These are phyloP conservation scores for Luperina nickerlii DNA, from an alignment of 2,888 invertebrate species.

Conservation along the genomic window DNA sequence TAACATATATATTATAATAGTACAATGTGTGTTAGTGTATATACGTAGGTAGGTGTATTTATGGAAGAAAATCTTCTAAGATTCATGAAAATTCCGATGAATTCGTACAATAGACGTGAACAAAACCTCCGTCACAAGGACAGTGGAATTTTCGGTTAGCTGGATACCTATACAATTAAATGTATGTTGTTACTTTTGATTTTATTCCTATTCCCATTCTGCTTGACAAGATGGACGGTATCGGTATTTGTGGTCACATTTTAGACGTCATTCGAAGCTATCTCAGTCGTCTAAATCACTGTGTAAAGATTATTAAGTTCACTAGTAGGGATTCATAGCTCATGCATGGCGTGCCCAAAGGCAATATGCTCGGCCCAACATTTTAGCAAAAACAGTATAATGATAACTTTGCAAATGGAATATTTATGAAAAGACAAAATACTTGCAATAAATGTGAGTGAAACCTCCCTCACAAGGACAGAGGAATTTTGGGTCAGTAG, in stretches of 20 bases:
- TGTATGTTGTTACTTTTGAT: conserved; percentile 24
- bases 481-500: conserved; percentile 57
- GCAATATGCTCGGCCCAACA: conserved; percentile 13
- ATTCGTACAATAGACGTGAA: conserved; percentile 7
- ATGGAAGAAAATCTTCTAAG: neutral
- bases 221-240: neutral
- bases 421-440: conserved; percentile 51
- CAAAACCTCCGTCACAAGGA: neutral
- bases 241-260: conserved; percentile 2
- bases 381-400: conserved; percentile 23
- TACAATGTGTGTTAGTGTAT: no score
- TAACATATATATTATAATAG: no score
- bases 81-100: neutral
- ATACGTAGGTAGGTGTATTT: no score
- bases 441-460: conserved; percentile 49
- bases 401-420: conserved; percentile 38
- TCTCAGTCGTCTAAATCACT: neutral
- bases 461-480: conserved; percentile 37
- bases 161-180: neutral
- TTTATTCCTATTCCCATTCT: neutral
- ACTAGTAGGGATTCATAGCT: neutral
- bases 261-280: neutral
- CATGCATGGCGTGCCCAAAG: neutral
- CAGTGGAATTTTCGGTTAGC: conserved; percentile 1
- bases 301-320: neutral